Evolutionary conservation across 2,797 vertebrate species (phyloP).

Genomic region (Natrix natrix): DNA sequence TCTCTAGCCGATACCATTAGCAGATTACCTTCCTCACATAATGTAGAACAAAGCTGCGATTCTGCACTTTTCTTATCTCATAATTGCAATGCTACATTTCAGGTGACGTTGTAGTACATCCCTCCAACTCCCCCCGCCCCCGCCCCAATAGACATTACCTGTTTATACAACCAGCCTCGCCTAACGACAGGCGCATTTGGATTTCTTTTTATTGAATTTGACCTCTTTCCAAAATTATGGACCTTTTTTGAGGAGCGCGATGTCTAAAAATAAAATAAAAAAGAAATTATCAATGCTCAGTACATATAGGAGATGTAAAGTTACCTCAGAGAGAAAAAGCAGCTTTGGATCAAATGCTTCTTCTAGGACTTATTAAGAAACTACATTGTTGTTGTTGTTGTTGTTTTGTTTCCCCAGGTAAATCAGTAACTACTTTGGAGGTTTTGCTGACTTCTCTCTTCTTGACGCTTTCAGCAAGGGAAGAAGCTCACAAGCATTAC

Average conservation of each 20-base stretch:
- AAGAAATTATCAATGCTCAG: constrained; percentile 8
- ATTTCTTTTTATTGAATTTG: constrained; percentile 96
- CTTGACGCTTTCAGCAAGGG: constrained; percentile 33
- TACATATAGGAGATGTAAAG: background rate
- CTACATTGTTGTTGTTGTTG: background rate
- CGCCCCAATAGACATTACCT: constrained; percentile 76
- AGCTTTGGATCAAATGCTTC: background rate
- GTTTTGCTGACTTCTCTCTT: constrained; percentile 49
- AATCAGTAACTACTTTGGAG: constrained; percentile 5
- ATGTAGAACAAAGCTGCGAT: background rate
- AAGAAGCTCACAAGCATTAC: constrained; percentile 39
- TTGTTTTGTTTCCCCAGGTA: constrained; percentile 32
- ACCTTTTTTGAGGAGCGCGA: constrained; percentile 93
- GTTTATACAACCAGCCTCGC: constrained; percentile 96
- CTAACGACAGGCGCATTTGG: constrained; percentile 89
- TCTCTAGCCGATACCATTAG: background rate
- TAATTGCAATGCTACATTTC: background rate
- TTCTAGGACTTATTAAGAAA: constrained; percentile 16
- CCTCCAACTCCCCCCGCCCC: background rate
- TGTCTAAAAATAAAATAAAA: constrained; percentile 73
- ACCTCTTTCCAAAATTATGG: constrained; percentile 98
- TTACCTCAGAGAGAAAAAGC: background rate
- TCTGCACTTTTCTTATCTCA: background rate
- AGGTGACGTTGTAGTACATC: background rate
- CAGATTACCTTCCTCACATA: background rate